Evolutionary conservation across 2,797 vertebrate genomes (phyloP).

Genomic region (Picus viridis): DNA sequence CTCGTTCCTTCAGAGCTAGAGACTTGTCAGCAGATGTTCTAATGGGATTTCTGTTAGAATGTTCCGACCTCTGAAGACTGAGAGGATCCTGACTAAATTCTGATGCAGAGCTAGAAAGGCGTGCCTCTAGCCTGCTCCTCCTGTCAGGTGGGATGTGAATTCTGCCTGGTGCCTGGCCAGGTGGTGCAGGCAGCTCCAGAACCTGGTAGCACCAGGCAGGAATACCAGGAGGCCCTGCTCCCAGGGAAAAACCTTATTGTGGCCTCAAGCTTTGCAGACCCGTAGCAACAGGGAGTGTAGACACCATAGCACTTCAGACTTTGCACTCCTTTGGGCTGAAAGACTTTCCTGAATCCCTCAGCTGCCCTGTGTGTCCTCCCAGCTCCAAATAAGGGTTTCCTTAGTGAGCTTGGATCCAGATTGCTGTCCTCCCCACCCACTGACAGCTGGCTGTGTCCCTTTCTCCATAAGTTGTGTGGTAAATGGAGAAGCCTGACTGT

Average conservation of each 20-base stretch:
- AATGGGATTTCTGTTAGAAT: not conserved
- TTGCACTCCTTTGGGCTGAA: fast-evolving
- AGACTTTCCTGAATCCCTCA: not conserved
- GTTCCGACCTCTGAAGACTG: not conserved
- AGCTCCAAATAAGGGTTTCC: not conserved
- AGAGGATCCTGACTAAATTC: not conserved
- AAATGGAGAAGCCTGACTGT: not conserved
- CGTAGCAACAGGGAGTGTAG: not conserved
- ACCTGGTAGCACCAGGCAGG: not conserved
- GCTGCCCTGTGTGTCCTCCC: not conserved
- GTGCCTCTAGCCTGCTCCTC: fast-evolving
- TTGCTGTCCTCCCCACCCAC: not conserved
- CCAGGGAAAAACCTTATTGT: not conserved
- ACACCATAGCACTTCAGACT: fast-evolving
- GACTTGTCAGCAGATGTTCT: not conserved
- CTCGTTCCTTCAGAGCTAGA: not conserved
- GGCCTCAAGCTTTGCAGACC: not conserved
- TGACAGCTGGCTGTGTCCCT: not conserved
- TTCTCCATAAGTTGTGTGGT: not conserved
- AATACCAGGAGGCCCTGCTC: not conserved
- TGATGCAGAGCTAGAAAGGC: not conserved
- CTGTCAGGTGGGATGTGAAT: not conserved
- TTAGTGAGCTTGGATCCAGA: not conserved
- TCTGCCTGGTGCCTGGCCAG: not conserved
- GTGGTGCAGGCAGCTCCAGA: not conserved